A percentile compares a stretch with the other conserved stretches of the same genome.
Conservation (phyloP, 1,140 invertebrate genomes). For the Drosophila prosaltans region DNA sequence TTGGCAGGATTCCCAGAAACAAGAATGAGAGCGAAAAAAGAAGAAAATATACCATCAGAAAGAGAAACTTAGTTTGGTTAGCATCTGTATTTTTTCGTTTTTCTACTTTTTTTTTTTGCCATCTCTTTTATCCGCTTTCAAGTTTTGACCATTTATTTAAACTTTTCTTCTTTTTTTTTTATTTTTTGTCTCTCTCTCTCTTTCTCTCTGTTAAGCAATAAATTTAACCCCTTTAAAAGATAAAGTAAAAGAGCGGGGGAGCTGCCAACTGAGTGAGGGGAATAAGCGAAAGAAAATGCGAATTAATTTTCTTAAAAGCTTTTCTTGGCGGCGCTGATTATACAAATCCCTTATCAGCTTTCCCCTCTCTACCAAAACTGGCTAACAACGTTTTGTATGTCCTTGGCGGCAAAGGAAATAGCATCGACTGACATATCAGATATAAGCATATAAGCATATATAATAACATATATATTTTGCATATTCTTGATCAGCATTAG, state of each 20-base stretch:
- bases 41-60: conserved; percentile 26
- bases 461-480: no score
- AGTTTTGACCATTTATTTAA: conserved; percentile 77
- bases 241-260: conserved; percentile 1
- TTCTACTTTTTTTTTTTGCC: background rate
- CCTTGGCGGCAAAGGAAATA: background rate
- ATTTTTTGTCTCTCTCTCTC: conserved; percentile 66
- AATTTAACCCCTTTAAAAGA: conserved; percentile 65
- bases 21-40: conserved; percentile 5
- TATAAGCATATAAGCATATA: no score
- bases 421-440: no score
- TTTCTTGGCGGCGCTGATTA: conserved; percentile 79
- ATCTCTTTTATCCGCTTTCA: conserved; percentile 61
- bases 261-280: background rate
- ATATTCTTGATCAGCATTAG: no score
- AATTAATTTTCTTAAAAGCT: conserved; percentile 82
- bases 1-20: conserved; percentile 31
- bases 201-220: conserved; percentile 64
- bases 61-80: conserved; percentile 19
- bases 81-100: conserved; percentile 23
- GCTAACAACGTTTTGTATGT: background rate
- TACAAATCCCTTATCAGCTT: conserved; percentile 41
- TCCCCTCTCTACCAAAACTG: conserved; percentile 3
- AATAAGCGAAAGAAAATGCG: conserved; percentile 46
- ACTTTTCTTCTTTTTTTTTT: conserved; percentile 68